phyloP scores from a whole-genome alignment of 2,797 vertebrate genomes.

The Chaetodon trifasciatus region DNA sequence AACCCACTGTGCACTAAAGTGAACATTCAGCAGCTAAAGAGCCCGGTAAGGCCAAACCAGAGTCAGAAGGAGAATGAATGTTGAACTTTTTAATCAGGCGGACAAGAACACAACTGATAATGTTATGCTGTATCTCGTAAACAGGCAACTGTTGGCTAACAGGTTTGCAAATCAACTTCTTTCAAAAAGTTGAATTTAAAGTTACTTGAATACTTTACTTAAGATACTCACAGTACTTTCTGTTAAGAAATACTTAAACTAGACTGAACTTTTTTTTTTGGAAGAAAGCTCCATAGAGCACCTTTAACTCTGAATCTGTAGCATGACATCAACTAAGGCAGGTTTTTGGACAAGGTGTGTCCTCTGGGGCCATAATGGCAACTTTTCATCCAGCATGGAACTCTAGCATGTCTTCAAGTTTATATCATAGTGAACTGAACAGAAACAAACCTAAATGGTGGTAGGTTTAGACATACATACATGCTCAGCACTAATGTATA shows the following conservation, averaged over 20 bases:
- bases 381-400: no score
- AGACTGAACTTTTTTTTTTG: no score
- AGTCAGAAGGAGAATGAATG: neutral
- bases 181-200: no score
- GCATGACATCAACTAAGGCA: neutral
- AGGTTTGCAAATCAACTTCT: no score
- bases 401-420: neutral
- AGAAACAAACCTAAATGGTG: neutral
- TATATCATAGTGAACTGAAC: neutral
- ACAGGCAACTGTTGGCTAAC: neutral
- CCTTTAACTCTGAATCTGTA: no score
- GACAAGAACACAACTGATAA: neutral
- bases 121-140: neutral
- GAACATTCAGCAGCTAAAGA: neutral
- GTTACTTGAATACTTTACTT: no score
- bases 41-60: neutral
- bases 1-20: neutral
- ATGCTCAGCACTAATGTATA: slow-evolving; percentile 39
- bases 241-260: no score
- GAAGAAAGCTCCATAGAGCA: no score
- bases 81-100: neutral
- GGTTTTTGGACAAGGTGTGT: neutral
- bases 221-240: no score
- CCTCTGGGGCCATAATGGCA: no score
- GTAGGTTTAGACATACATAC: neutral